phyloP scores from a whole-genome alignment of 2,113 vertebrate genomes.

The Microtus pennsylvanicus region DNA sequence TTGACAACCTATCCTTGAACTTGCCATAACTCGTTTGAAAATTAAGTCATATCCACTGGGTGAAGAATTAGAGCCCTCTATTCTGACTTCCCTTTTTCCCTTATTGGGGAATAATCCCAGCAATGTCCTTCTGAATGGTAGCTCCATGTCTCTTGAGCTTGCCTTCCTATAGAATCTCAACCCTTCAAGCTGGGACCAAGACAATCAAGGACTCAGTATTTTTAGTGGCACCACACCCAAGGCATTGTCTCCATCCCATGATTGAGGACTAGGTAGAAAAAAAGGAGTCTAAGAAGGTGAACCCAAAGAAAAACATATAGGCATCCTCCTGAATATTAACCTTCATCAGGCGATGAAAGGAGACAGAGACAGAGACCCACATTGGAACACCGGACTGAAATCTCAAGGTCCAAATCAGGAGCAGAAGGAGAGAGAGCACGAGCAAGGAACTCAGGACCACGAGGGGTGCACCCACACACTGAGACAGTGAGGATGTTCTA shows the following conservation, averaged over 20 bases:
- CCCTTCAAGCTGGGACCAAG: not conserved
- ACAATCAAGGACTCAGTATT: not conserved
- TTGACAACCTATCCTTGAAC: not conserved
- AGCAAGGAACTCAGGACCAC: too few relatives aligned
- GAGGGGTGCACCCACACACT: too few relatives aligned
- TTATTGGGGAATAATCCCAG: not conserved
- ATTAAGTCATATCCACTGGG: not conserved
- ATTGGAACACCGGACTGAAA: too few relatives aligned
- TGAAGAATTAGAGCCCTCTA: not conserved
- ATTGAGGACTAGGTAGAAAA: not conserved
- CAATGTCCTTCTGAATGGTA: not conserved
- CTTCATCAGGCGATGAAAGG: too few relatives aligned
- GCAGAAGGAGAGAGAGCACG: too few relatives aligned
- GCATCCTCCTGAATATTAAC: too few relatives aligned
- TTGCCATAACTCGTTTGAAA: not conserved
- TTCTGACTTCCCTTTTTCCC: not conserved
- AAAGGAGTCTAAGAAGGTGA: too few relatives aligned
- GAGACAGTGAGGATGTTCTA: too few relatives aligned
- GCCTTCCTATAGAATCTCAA: not conserved
- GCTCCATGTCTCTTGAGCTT: slow-evolving; percentile 3
- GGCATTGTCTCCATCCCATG: not conserved
- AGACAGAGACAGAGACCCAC: too few relatives aligned
- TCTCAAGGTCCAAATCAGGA: too few relatives aligned
- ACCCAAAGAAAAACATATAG: too few relatives aligned
- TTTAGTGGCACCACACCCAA: not conserved